A percentile compares a stretch with the other conserved stretches of the same genome.
Conservation (phyloP, 1,140 invertebrate genomes). For the Tyrophagus putrescentiae region DNA sequence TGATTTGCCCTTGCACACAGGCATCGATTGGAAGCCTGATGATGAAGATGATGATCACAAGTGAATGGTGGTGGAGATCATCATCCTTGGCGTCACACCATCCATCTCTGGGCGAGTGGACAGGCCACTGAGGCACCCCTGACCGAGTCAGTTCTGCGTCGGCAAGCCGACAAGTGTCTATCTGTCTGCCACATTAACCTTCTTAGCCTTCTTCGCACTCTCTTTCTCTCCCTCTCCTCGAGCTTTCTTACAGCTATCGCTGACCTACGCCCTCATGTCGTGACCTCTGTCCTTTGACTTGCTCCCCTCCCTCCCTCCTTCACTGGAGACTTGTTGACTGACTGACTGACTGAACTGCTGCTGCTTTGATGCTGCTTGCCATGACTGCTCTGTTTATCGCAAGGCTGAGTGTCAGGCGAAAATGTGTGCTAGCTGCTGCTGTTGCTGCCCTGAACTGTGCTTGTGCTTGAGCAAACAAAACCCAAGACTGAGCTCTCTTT, state of each 20-base stretch:
- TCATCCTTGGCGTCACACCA: too few relatives aligned
- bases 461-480: too few relatives aligned
- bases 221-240: too few relatives aligned
- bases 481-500: too few relatives aligned
- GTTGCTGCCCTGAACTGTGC: too few relatives aligned
- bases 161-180: constrained; percentile 4
- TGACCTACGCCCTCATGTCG: constrained; percentile 14
- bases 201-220: neutral
- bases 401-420: neutral
- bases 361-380: neutral
- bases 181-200: constrained; percentile 7
- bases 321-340: constrained; percentile 5
- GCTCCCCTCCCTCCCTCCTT: neutral
- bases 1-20: neutral
- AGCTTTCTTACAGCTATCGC: too few relatives aligned
- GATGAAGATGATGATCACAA: too few relatives aligned
- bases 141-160: neutral
- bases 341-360: neutral
- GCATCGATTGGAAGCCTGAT: too few relatives aligned
- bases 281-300: constrained; percentile 3
- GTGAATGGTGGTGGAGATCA: neutral
- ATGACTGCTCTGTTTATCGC: neutral
- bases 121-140: neutral
- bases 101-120: too few relatives aligned
- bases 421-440: too few relatives aligned